Base-by-base conservation (phyloP, 2,113 vertebrate genomes). In the Myodes glareolus region DNA sequence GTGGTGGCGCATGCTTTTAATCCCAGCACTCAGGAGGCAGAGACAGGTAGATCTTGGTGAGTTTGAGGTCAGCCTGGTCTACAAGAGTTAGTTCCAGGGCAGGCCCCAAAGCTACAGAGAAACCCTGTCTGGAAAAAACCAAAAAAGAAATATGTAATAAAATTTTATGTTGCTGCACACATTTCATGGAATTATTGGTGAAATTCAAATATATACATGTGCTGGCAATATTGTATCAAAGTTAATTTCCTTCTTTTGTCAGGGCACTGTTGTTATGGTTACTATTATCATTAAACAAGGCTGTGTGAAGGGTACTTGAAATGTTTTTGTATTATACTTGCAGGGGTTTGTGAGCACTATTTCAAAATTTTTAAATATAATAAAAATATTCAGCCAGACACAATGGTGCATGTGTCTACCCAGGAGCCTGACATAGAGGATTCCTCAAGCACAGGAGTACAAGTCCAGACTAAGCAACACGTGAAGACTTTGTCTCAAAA, bases 321-420 rank as follows among this genome's bases (percentile, higher is more conserved):
- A 86, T 95, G 87, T 91, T 65, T 91, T 72, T 96, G 16, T 87
- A 50, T 72, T 92, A 47, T 91, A 82, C 96, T 94, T 97, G 16
- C 36, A 96, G 65, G 78, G 72, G 67, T 81, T 95, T 95, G 5
- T 88, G 75, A 80, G n/a, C 70, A 33, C 70, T 96, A 78, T 95
- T 95, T 92, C 29, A 90, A 84, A 63, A 16, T 4, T 17, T 75
- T 63, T 92, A 88, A 94, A 68, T 86, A 14, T 92, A 90, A 87
- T 94, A 82, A 92, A 94, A 86, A 61, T 78, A 85, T 84, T 67
- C 55, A 90, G 52, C 21, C 36, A 21, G 42, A 25, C 6, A 61
- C 55, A 45, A 31, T 72, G 33, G 39, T 58, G 25, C 25, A 21
- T 19, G 11, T 92, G n/a, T 92, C 39, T n/a, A 77, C 29, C 47